These are phyloP conservation scores for Rhopalosiphum nymphaeae DNA, from an alignment of 2,888 invertebrate species.

Conservation along the genomic window DNA sequence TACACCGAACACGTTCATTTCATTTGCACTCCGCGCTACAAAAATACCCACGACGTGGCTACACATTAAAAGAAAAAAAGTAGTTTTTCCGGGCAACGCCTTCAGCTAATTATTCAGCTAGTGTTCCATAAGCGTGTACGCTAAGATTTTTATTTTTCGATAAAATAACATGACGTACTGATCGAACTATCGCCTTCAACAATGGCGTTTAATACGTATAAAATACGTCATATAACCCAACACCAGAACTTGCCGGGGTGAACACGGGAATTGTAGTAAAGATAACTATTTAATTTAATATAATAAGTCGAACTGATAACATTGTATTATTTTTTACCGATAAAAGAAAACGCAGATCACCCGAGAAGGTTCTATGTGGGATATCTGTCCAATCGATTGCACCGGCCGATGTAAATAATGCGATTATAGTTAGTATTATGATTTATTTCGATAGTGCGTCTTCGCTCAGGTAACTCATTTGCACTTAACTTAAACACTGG, in stretches of 20 bases:
- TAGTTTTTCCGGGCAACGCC: too few relatives aligned
- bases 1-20: too few relatives aligned
- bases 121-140: too few relatives aligned
- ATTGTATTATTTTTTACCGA: background rate
- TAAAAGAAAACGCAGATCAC: background rate
- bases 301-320: background rate
- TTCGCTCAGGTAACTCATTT: background rate
- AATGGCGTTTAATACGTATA: background rate
- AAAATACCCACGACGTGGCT: too few relatives aligned
- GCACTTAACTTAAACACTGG: background rate
- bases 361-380: rapidly evolving
- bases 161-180: background rate
- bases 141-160: background rate
- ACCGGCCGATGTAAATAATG: background rate
- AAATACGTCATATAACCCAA: background rate
- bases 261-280: background rate
- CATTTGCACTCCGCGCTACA: too few relatives aligned
- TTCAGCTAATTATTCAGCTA: too few relatives aligned
- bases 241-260: too few relatives aligned
- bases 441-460: background rate
- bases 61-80: too few relatives aligned
- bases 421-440: too few relatives aligned
- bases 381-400: background rate
- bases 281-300: background rate
- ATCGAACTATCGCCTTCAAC: background rate